These are phyloP conservation scores for Brachionus rubens DNA, from an alignment of 1,140 invertebrate species.

Conservation along the genomic window DNA sequence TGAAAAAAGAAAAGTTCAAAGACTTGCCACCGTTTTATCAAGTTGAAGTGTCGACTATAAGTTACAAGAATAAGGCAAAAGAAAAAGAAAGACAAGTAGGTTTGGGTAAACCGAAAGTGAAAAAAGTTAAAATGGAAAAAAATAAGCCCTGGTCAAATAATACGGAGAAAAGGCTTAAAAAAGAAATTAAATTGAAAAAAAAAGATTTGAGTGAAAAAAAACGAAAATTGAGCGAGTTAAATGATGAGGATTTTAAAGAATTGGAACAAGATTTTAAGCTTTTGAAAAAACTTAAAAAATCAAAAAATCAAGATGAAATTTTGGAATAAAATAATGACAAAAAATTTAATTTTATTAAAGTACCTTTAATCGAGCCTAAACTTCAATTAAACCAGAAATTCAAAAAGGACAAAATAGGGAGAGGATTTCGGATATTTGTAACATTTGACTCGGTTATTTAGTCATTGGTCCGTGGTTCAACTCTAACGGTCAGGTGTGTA, in stretches of 20 bases:
- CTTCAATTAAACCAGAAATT: no score
- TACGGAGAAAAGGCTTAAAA: constrained; percentile 72
- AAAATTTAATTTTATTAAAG: neutral
- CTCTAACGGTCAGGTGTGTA: no score
- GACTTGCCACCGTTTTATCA: constrained; percentile 66
- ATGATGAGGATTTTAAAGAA: constrained; percentile 77
- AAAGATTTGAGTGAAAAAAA: constrained; percentile 50
- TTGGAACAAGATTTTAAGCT: constrained; percentile 75
- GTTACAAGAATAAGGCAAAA: constrained; percentile 72
- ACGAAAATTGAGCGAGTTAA: constrained; percentile 50
- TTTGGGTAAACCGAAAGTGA: constrained; percentile 61
- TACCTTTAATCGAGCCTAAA: no score
- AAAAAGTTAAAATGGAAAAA: constrained; percentile 43
- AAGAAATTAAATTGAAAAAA: constrained; percentile 65
- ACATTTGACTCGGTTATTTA: no score
- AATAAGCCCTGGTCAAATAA: constrained; percentile 71
- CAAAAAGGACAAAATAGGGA: no score
- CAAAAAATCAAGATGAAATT: neutral
- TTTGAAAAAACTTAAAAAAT: constrained; percentile 76
- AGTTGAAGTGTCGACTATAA: constrained; percentile 73
- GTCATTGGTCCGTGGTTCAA: no score
- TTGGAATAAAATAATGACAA: constrained; percentile 1
- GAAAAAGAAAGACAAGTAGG: constrained; percentile 73
- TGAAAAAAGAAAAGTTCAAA: constrained; percentile 64
- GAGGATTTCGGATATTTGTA: no score